Conservation (phyloP, 1,140 invertebrate species). For the Brachionus angularis region DNA sequence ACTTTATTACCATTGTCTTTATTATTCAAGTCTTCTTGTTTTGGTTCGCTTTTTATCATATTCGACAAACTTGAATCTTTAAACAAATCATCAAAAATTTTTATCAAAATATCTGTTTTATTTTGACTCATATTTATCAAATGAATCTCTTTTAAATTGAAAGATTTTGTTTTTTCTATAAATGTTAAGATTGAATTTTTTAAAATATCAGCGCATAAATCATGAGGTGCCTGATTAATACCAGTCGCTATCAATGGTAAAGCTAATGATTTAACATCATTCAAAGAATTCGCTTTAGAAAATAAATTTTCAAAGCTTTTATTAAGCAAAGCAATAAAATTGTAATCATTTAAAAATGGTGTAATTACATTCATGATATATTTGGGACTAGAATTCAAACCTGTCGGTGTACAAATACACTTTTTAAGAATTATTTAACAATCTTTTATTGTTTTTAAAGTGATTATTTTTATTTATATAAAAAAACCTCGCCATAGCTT, state of each 20-base stretch:
- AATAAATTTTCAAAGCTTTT: neutral
- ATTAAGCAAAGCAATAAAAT: too few relatives aligned
- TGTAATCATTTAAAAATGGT: neutral
- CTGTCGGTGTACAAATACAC: too few relatives aligned
- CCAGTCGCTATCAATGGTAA: conserved; percentile 5
- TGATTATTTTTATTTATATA: too few relatives aligned
- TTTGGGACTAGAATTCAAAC: neutral
- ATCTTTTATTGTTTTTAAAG: too few relatives aligned
- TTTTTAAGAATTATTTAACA: too few relatives aligned
- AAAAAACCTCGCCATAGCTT: too few relatives aligned
- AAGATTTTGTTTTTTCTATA: neutral
- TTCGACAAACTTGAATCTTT: too few relatives aligned
- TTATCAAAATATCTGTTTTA: too few relatives aligned
- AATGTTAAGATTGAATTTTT: neutral
- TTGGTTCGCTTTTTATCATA: too few relatives aligned
- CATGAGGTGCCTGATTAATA: neutral
- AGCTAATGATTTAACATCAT: neutral
- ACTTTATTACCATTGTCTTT: neutral
- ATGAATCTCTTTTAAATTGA: conserved; percentile 11
- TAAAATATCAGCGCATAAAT: neutral
- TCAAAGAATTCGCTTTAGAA: neutral
- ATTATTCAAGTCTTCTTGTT: neutral
- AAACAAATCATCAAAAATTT: too few relatives aligned
- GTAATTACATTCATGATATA: neutral
- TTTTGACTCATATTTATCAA: conserved; percentile 14